A percentile compares a stretch with the other conserved stretches of the same genome.
phyloP scores from a whole-genome alignment of 2,797 vertebrate genomes.

The Esox masquinongy region DNA sequence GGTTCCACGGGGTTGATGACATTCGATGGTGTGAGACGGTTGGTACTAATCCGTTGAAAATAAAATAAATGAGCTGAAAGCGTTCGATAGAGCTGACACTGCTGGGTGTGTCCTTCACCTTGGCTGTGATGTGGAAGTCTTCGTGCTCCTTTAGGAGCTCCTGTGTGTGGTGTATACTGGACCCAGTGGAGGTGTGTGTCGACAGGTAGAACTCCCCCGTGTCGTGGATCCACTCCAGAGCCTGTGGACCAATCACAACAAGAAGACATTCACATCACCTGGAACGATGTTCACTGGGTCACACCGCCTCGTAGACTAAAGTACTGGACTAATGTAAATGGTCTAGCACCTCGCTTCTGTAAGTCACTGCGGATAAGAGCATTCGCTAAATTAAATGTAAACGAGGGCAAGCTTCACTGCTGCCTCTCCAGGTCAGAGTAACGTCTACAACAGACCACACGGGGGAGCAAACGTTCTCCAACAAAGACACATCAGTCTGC shows the following conservation, averaged over 20 bases:
- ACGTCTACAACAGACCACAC: neutral
- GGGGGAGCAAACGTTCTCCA: neutral
- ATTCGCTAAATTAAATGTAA: no score
- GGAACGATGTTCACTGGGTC: neutral
- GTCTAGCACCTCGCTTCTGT: no score
- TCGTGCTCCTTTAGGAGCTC: constrained; percentile 96
- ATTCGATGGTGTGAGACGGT: neutral
- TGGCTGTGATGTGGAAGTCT: constrained; percentile 98
- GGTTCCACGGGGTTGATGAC: neutral
- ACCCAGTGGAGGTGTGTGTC: constrained; percentile 95
- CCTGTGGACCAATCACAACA: constrained; percentile 67
- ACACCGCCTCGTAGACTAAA: neutral
- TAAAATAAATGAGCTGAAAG: neutral
- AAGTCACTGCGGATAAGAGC: no score
- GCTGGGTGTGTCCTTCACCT: constrained; percentile 68
- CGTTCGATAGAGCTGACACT: neutral
- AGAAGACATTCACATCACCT: neutral
- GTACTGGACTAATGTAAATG: no score
- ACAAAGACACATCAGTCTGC: neutral
- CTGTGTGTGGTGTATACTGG: constrained; percentile 95
- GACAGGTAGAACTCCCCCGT: constrained; percentile 98
- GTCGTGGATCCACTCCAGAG: constrained; percentile 98
- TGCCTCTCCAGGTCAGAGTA: neutral
- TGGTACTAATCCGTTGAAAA: no score
- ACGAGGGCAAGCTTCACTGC: neutral